Conservation (phyloP, 2,113 vertebrate species). For the Gnathonemus longibarbis region DNA sequence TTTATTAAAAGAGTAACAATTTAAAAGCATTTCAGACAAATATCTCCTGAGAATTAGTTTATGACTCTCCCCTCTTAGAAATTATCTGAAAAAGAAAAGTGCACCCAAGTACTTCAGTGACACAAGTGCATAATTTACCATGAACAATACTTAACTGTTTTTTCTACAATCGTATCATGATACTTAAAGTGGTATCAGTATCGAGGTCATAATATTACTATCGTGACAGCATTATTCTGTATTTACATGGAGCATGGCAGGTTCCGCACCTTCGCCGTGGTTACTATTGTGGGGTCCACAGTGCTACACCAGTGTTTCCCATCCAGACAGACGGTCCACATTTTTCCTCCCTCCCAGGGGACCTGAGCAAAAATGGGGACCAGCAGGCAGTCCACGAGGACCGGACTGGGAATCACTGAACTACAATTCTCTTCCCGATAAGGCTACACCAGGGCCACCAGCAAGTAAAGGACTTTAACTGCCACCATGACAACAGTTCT, state of each 20-base stretch:
- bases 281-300: neutral
- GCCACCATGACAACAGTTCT: neutral
- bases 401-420: neutral
- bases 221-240: neutral
- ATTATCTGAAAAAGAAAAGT: neutral
- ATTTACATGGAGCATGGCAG: neutral
- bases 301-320: neutral
- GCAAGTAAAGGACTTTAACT: slow-evolving; percentile 1
- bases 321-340: neutral
- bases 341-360: neutral
- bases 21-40: neutral
- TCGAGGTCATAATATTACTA: neutral
- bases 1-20: neutral
- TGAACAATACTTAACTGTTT: neutral
- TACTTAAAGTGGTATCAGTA: neutral
- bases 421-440: neutral
- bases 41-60: neutral
- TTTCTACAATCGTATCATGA: neutral
- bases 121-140: neutral
- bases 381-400: neutral
- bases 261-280: neutral
- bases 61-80: neutral
- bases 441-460: neutral
- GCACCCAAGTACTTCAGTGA: neutral
- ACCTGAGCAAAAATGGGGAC: neutral